These are phyloP conservation scores for fruit fly (Drosophila melanogaster) DNA, from an alignment of 1,140 invertebrate genomes.

Conservation along the genomic window Release_6_plus_ISO1_MT NT_037436.4:12040501-12041000, in stretches of 20 bases:
- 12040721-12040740: slow-evolving; percentile 9
- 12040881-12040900: not conserved
- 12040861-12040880: slow-evolving; percentile 9
- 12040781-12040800: slow-evolving; percentile 52
- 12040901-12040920: slow-evolving; percentile 41
- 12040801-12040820: slow-evolving; percentile 51
- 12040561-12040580: slow-evolving; percentile 62
- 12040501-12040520: slow-evolving; percentile 82
- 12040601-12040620: slow-evolving; percentile 36
- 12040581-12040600: slow-evolving; percentile 56
- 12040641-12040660: slow-evolving; percentile 38
- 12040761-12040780: slow-evolving; percentile 47
- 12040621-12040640: slow-evolving; percentile 16
- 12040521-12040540: slow-evolving; percentile 66
- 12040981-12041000: not conserved
- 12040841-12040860: slow-evolving; percentile 4
- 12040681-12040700: slow-evolving; percentile 54
- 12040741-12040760: slow-evolving; percentile 38
- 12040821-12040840: slow-evolving; percentile 27
- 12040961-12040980: slow-evolving; percentile 21
- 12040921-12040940: slow-evolving; percentile 18
- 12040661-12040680: slow-evolving; percentile 76
- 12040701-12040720: slow-evolving; percentile 4
- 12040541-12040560: slow-evolving; percentile 79
- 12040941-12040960: slow-evolving; percentile 33